Base-by-base conservation (phyloP, 2,113 vertebrate species). In the Pelecanus crispus region DNA sequence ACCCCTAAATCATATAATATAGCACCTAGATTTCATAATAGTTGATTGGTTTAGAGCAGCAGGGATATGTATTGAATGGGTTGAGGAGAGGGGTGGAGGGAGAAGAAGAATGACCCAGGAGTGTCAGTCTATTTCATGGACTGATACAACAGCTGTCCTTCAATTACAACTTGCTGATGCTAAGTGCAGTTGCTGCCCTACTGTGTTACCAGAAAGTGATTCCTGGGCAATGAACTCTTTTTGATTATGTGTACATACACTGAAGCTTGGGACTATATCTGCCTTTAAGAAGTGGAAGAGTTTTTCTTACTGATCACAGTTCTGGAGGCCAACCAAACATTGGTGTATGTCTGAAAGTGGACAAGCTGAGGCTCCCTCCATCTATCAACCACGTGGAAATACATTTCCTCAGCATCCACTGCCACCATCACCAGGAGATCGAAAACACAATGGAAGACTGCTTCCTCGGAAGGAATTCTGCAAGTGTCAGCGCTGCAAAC, bases 1-100 rank as follows among this genome's bases (percentile, higher is more conserved):
- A 42, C 0, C 4, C 20, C 10, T 11, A n/a, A 67, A 88, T 63
- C 0, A 1, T 40, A n/a, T 34, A 75, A 13, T 63, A 45, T 3
- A 67, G 28, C 25, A 53, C 25, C 58, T 67, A n/a, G 25, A 67
- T 80, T 85, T 86, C 16, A 5, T 59, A 45, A 15, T 17, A 24
- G 13, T 11, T 63, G 11, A n/a, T 45, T 79, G 11, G 17, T 84
- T 90, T 67, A 72, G n/a, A 75, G n/a, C n/a, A 92, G 7, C 29
- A 86, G 26, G 11, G 8, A 36, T 45, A 44, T 18, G 4, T 36
- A n/a, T 29, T 50, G 52, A 82, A 68, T 12, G 5, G 17, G 40
- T 21, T 42, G 32, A 75, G 56, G 32, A 62, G 13, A 81, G 20
- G 4, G 6, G 16, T 34, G n/a, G 42, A 78, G 52, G 9, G 50